Evolutionary conservation across 2,888 invertebrate genomes (phyloP).

Genomic region (Seira musarum): DNA sequence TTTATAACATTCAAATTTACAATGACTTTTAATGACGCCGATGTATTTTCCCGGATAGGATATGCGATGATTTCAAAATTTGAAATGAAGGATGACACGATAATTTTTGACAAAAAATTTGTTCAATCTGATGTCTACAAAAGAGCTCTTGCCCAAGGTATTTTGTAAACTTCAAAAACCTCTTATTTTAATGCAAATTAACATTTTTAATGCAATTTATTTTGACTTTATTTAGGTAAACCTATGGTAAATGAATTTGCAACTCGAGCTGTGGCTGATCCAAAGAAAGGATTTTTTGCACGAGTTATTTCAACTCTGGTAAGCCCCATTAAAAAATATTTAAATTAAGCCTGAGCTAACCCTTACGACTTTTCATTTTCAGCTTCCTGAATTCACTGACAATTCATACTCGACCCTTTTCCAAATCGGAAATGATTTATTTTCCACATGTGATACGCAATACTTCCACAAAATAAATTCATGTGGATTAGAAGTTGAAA

Average conservation of each 20-base stretch:
- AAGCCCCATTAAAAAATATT: slow-evolving; percentile 16
- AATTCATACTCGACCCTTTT: slow-evolving; percentile 74
- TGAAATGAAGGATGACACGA: slow-evolving; percentile 61
- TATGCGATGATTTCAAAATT: slow-evolving; percentile 67
- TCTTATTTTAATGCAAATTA: no score
- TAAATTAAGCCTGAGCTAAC: neutral
- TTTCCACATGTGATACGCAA: slow-evolving; percentile 74
- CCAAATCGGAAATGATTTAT: slow-evolving; percentile 73
- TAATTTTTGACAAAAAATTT: slow-evolving; percentile 71
- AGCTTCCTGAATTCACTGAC: slow-evolving; percentile 73
- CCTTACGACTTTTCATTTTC: neutral
- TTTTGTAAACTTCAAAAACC: no score
- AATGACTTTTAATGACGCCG: neutral
- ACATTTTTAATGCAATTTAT: no score
- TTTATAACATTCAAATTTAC: slow-evolving; percentile 8
- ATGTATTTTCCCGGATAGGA: slow-evolving; percentile 14
- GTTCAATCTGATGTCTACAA: slow-evolving; percentile 73
- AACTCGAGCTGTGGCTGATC: slow-evolving; percentile 74
- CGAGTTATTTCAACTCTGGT: slow-evolving; percentile 69
- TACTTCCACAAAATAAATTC: slow-evolving; percentile 72
- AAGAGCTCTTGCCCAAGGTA: slow-evolving; percentile 72
- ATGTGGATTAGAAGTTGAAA: slow-evolving; percentile 72
- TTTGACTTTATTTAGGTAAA: no score
- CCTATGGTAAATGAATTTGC: slow-evolving; percentile 74
- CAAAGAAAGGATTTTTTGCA: slow-evolving; percentile 74